Conservation (phyloP, 2,113 vertebrate species). For the Thinocorus orbignyianus region DNA sequence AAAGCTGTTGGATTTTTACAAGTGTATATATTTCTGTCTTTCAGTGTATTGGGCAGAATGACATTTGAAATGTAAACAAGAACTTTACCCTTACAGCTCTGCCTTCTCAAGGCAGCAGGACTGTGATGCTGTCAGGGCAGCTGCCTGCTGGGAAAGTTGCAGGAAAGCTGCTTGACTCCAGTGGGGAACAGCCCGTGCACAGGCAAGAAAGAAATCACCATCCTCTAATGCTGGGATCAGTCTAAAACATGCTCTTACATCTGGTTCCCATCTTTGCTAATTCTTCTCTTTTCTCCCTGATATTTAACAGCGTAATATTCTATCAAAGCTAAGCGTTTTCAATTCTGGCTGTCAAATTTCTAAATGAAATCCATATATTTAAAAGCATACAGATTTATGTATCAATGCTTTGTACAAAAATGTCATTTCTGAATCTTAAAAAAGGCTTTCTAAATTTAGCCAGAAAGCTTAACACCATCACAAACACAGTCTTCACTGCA, state of each 20-base stretch:
- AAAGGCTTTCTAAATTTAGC: slow-evolving; percentile 22
- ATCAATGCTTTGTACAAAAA: neutral
- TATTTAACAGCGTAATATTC: neutral
- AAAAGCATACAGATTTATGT: neutral
- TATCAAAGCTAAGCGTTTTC: slow-evolving; percentile 33
- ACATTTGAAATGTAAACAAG: neutral
- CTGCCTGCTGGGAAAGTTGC: neutral
- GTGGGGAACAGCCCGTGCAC: fast-evolving
- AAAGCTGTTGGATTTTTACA: neutral
- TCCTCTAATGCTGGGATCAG: neutral
- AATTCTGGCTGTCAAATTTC: slow-evolving; percentile 17
- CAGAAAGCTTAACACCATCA: neutral
- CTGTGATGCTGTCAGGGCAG: neutral
- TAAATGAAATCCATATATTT: slow-evolving; percentile 4
- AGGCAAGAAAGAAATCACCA: neutral
- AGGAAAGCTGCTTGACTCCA: neutral
- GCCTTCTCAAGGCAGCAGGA: neutral
- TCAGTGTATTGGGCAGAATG: neutral
- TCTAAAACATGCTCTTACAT: neutral
- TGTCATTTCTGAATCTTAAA: neutral
- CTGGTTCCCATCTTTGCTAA: neutral
- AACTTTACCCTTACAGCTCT: neutral
- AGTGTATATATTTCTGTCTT: neutral
- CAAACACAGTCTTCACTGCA: neutral
- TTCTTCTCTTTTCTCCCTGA: neutral